phyloP scores from a whole-genome alignment of 2,888 invertebrate genomes.

The Saturnia pavonia region DNA sequence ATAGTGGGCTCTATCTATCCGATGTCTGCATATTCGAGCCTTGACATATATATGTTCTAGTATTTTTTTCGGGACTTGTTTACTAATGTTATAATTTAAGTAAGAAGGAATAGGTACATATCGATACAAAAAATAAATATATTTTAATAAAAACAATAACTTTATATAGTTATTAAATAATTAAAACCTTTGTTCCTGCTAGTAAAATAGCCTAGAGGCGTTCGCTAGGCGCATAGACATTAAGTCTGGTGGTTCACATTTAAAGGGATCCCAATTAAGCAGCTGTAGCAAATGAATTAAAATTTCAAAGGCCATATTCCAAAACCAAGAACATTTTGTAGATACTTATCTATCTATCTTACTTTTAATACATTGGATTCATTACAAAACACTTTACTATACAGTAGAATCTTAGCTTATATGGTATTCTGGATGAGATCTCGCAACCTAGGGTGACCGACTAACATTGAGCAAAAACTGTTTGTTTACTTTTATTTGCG shows the following conservation, averaged over 20 bases:
- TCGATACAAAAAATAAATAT: too few species aligned
- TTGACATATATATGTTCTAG: neutral
- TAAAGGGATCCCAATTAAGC: slow-evolving; percentile 5
- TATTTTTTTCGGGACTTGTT: too few species aligned
- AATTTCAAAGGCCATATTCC: neutral
- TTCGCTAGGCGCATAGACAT: neutral
- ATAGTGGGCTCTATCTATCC: neutral
- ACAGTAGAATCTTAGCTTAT: neutral
- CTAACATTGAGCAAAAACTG: neutral
- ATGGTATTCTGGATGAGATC: neutral
- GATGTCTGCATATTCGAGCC: neutral
- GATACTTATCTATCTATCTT: too few species aligned
- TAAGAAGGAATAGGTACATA: too few species aligned
- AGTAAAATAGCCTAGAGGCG: neutral
- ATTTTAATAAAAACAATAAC: too few species aligned
- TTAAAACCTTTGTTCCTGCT: neutral
- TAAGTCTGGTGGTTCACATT: neutral
- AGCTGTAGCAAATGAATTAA: neutral
- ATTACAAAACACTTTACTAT: neutral
- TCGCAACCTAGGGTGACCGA: neutral
- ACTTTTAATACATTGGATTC: neutral
- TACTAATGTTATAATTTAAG: too few species aligned
- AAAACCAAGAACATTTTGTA: neutral
- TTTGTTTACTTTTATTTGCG: neutral
- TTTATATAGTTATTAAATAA: too few species aligned